Conservation (phyloP, 2,797 vertebrate genomes). For the Pantherophis vulpinus region DNA sequence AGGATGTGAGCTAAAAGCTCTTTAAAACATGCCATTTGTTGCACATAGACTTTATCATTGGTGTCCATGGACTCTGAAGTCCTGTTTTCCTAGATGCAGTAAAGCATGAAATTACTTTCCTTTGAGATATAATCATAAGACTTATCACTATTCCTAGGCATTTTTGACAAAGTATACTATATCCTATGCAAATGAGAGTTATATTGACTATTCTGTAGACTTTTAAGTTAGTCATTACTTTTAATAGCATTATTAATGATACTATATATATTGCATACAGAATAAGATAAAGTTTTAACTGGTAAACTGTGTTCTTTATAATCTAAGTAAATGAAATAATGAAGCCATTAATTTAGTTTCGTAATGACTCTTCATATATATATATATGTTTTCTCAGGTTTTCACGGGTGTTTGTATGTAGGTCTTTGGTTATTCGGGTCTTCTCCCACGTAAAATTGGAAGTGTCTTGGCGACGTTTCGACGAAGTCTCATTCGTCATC, state of each 20-base stretch:
- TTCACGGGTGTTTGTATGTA: too few species aligned
- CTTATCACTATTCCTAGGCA: constrained; percentile 16
- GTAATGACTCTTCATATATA: too few species aligned
- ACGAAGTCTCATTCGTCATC: too few species aligned
- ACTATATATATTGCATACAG: background rate
- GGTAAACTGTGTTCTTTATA: background rate
- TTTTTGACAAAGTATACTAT: constrained; percentile 7
- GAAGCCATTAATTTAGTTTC: background rate
- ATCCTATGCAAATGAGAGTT: constrained; percentile 15
- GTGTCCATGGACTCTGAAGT: constrained; percentile 15
- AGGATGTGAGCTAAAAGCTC: background rate
- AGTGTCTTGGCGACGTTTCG: too few species aligned
- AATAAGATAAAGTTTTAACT: background rate
- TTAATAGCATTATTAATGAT: constrained; percentile 9
- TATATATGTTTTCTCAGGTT: too few species aligned
- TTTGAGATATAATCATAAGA: constrained; percentile 15
- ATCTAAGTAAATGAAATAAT: background rate
- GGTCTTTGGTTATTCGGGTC: too few species aligned
- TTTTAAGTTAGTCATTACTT: background rate
- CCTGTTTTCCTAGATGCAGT: constrained; percentile 8
- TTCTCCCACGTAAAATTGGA: too few species aligned
- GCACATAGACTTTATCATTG: background rate
- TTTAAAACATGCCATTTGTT: background rate
- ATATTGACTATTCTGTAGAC: background rate
- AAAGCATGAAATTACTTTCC: constrained; percentile 26